Evolutionary conservation across 2,797 vertebrate species (phyloP).

Genomic region (Hemibagrus guttatus): DNA sequence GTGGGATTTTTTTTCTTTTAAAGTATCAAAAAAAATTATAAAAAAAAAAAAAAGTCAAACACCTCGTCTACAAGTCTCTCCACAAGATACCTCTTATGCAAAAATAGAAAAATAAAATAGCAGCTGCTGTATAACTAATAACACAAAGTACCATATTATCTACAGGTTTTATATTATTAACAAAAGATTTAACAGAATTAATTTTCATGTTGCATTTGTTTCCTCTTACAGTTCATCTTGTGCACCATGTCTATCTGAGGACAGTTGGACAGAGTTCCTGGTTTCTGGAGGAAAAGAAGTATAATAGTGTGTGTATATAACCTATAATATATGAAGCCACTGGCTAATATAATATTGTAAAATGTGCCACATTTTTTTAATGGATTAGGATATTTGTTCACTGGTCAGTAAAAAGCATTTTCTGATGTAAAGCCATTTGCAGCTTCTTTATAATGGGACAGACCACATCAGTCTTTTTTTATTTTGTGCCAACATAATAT

Average conservation of each 20-base stretch:
- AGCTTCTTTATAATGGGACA: slow-evolving; percentile 10
- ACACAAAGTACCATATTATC: neutral
- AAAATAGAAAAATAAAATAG: neutral
- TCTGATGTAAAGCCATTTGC: slow-evolving; percentile 31
- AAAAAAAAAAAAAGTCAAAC: neutral
- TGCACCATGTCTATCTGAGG: slow-evolving; percentile 80
- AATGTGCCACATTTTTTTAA: slow-evolving; percentile 22
- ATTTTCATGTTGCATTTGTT: neutral
- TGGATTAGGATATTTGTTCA: neutral
- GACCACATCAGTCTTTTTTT: neutral
- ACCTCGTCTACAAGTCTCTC: neutral
- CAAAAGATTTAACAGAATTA: neutral
- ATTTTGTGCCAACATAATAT: slow-evolving; percentile 32
- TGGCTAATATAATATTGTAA: slow-evolving; percentile 16
- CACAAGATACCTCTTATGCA: neutral
- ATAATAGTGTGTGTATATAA: slow-evolving; percentile 16
- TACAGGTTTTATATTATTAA: neutral
- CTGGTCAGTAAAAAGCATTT: neutral
- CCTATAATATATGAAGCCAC: slow-evolving; percentile 23
- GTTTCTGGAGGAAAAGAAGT: neutral
- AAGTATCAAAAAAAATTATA: neutral
- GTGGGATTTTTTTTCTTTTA: neutral
- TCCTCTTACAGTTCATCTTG: slow-evolving; percentile 80
- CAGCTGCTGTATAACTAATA: neutral
- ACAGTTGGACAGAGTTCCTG: neutral